Conservation (phyloP, 2,113 vertebrate species). For the Hippocampus comes region DNA sequence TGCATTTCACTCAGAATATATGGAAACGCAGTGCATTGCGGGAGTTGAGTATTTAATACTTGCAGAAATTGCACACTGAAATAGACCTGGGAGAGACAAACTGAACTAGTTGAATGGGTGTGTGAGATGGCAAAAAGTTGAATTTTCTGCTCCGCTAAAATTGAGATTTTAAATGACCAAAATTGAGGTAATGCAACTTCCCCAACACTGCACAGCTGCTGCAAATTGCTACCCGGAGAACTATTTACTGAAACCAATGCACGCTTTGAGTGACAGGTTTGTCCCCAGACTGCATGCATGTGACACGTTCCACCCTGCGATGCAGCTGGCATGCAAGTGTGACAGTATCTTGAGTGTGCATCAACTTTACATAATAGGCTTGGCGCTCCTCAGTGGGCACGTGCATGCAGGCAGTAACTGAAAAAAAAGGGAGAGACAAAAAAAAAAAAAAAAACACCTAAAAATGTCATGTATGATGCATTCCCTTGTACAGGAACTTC, state of each 20-base stretch:
- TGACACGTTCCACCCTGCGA: constrained; percentile 15
- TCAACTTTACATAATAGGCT: constrained; percentile 41
- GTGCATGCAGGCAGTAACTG: background rate
- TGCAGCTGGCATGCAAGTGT: constrained; percentile 12
- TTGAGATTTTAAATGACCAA: background rate
- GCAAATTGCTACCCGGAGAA: background rate
- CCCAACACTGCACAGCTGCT: background rate
- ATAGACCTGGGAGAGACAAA: too few relatives aligned
- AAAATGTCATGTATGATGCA: background rate
- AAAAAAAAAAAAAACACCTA: background rate
- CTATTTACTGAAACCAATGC: background rate
- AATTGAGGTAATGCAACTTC: background rate
- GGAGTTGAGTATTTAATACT: too few relatives aligned
- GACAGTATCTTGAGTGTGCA: constrained; percentile 34
- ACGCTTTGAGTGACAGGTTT: constrained; percentile 49
- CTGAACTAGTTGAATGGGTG: too few relatives aligned
- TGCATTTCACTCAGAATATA: too few relatives aligned
- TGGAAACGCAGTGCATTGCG: too few relatives aligned
- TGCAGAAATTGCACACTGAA: too few relatives aligned
- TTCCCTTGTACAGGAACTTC: background rate
- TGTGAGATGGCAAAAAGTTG: background rate
- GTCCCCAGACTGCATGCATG: constrained; percentile 5
- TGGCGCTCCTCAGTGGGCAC: constrained; percentile 12
- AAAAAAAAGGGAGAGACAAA: background rate
- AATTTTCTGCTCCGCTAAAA: background rate